phyloP scores from a whole-genome alignment of 2,113 vertebrate species.

The Cochlearius cochlearius region DNA sequence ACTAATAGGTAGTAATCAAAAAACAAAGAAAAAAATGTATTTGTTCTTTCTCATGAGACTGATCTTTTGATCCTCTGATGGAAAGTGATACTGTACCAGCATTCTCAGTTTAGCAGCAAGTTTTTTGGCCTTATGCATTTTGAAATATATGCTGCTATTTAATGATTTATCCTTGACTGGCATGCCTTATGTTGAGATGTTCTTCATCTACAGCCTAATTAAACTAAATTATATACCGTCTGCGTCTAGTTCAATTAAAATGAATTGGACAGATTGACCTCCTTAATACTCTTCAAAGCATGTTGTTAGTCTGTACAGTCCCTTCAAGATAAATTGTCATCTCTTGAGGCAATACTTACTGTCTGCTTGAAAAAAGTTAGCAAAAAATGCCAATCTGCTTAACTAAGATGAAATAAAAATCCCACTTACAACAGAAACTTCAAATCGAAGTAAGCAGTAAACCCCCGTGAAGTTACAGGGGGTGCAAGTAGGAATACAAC shows the following conservation, averaged over 20 bases:
- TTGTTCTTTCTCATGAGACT: not conserved
- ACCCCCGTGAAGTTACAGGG: not conserved
- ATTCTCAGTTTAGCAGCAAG: not conserved
- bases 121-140: not conserved
- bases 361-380: not conserved
- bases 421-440: not conserved
- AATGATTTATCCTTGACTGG: not conserved
- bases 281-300: constrained; percentile 10
- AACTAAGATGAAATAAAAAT: not conserved
- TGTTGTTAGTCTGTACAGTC: not conserved
- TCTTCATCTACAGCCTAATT: constrained; percentile 33
- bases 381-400: not conserved
- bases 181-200: not conserved
- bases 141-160: not conserved
- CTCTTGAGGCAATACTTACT: not conserved
- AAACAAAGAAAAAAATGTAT: not conserved
- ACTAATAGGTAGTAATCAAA: not conserved
- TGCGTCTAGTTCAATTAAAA: constrained; percentile 28
- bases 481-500: not conserved
- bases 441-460: not conserved
- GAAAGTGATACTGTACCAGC: not conserved
- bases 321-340: not conserved
- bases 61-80: not conserved
- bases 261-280: constrained; percentile 38
- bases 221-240: not conserved